Evolutionary conservation across 2,113 vertebrate genomes (phyloP).

Genomic region (Datnioides undecimradiatus): DNA sequence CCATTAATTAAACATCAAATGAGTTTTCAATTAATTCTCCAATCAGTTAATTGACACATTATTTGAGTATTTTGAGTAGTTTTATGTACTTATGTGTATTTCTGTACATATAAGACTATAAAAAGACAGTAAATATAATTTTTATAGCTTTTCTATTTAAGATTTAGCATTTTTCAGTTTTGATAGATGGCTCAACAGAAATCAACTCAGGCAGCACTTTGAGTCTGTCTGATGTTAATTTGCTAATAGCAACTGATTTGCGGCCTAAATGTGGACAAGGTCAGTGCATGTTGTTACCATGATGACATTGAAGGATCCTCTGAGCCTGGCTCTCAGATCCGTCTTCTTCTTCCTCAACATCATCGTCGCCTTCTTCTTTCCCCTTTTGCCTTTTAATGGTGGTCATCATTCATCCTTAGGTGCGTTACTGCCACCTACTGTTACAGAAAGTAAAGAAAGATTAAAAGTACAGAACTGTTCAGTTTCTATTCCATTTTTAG

Average conservation of each 20-base stretch:
- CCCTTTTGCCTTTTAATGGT: background rate
- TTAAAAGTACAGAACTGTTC: background rate
- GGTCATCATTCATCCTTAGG: background rate
- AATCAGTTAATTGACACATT: background rate
- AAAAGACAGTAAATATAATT: no score
- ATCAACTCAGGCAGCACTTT: background rate
- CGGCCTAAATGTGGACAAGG: background rate
- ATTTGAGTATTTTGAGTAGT: background rate
- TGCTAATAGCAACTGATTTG: background rate
- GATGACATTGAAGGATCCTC: constrained; percentile 46
- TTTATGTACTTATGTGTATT: no score
- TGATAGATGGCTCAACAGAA: background rate
- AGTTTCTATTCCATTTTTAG: background rate
- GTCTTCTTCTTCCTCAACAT: background rate
- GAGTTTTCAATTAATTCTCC: background rate
- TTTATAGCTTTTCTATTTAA: background rate
- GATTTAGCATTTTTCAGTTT: background rate
- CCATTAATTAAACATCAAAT: background rate
- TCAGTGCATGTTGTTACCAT: background rate
- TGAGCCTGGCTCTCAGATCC: background rate
- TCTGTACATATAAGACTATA: no score
- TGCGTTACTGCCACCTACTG: constrained; percentile 67
- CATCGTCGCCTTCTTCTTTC: constrained; percentile 5
- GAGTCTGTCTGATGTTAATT: constrained; percentile 2
- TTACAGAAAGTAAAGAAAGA: background rate